Base-by-base conservation (phyloP, 2,888 invertebrate species). In the Cantharis lateralis region DNA sequence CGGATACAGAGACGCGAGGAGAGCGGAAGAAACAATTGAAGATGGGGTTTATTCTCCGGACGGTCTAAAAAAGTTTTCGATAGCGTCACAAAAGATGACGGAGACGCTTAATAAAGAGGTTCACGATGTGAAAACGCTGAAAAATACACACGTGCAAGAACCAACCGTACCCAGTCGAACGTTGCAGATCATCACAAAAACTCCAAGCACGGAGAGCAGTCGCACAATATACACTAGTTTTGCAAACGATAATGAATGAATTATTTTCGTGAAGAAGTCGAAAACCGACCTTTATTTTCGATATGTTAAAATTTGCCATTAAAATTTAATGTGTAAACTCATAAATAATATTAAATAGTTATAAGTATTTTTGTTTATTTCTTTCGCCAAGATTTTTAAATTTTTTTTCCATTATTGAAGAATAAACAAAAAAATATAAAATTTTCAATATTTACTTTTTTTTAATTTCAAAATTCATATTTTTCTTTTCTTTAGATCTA, bases 21-120 rank as follows among this genome's bases (percentile, higher is more conserved):
- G 93, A 85, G 93, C 93, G 28, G 95, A 94, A 0, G 92, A 92
- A 73, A 94, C 91, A 82, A 89, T 95, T 63, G 94, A 94, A 10
- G 88, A 89, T 81, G 88, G 94, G 83, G 93, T 48, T 13, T n/a
- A 48, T 48, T 48, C 48, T n/a, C 93, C 0, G 91, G 91, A 20
- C 91, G 93, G 0, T 93, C 93, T 13, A 93, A 93, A 86, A 93
- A 91, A 78, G 91, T 93, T n/a, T 93, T 93, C 85, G n/a, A 66
- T 5, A n/a, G 20, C n/a, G 5, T n/a, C n/a, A 9, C 20, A 20
- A n/a, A 20, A 13, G n/a, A 48, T 20, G 64, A 20, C 16, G 1
- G 24, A n/a, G 10, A 11, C 15, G 13, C 15, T 18, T 20, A 63
- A 63, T 15, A 63, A 63, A 63, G 18, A 18, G 63, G 63, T 16